Percentiles rank a stretch among this genome's conserved stretches.
Evolutionary conservation across 2,113 vertebrate species (phyloP).

Genomic region (Erinaceus europaeus): DNA sequence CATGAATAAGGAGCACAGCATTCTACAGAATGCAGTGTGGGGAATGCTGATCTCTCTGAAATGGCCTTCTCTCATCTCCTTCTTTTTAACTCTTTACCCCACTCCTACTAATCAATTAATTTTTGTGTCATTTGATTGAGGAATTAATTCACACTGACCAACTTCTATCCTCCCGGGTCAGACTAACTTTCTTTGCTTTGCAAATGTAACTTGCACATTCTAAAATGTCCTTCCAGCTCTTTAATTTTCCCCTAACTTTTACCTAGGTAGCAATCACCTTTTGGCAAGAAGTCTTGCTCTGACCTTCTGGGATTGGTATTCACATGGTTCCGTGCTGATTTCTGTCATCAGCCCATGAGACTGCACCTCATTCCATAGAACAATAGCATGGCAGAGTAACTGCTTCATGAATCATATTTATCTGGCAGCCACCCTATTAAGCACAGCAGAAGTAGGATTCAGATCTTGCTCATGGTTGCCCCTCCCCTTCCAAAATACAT

Average conservation of each 20-base stretch:
- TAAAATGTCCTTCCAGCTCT: background rate
- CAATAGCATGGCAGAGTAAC: background rate
- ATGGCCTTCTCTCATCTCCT: background rate
- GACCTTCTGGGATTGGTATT: background rate
- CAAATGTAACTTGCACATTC: background rate
- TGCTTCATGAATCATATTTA: no score
- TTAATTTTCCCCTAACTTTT: background rate
- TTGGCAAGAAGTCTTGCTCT: background rate
- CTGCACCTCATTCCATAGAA: no score
- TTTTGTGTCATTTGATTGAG: no score
- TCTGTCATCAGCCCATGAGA: accelerated
- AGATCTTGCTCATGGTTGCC: background rate
- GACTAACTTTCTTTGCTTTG: background rate
- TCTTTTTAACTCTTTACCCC: background rate
- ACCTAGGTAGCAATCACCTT: background rate
- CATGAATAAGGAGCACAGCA: no score
- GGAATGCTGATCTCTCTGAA: background rate
- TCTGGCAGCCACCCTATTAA: accelerated
- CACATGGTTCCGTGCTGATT: background rate
- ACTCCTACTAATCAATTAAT: background rate
- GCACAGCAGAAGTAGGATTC: no score
- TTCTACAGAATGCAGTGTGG: background rate
- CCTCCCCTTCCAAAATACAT: background rate
- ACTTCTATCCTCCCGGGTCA: no score
- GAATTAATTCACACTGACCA: no score